Conservation (phyloP, 2,797 vertebrate species). For the Hyperoplus lanceolatus region DNA sequence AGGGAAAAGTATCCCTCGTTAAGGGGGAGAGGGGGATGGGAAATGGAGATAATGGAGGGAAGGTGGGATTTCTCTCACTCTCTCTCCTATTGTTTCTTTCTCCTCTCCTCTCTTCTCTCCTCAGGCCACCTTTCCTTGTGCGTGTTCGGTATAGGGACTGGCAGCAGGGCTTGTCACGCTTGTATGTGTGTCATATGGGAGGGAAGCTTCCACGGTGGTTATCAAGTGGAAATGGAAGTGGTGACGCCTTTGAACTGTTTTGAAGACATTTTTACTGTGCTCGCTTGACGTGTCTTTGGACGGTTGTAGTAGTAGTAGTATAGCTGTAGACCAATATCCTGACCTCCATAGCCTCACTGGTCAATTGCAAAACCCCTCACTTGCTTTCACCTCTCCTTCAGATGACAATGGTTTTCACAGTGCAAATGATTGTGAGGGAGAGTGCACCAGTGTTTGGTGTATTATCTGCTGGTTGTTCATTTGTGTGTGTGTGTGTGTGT, state of each 20-base stretch:
- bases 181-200: conserved; percentile 12
- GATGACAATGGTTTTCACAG: neutral
- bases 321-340: neutral
- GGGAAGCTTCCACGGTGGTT: conserved; percentile 4
- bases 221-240: conserved; percentile 8
- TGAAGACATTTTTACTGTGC: neutral
- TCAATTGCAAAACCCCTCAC: neutral
- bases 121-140: conserved; percentile 3
- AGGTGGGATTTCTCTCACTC: conserved; percentile 28
- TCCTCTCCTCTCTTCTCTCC: conserved; percentile 1
- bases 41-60: conserved; percentile 59
- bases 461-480: conserved; percentile 13
- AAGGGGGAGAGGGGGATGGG: conserved; percentile 63
- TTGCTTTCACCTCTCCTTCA: neutral
- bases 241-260: neutral
- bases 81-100: conserved; percentile 52
- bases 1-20: conserved; percentile 77
- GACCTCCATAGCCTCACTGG: neutral
- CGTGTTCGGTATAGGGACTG: conserved; percentile 13
- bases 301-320: neutral
- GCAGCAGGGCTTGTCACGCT: conserved; percentile 8
- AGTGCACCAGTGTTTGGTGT: conserved; percentile 21
- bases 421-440: too few species aligned
- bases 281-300: neutral
- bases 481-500: too few species aligned